Conservation (phyloP, 2,113 vertebrate genomes). For the Microcebus ravelobensis region DNA sequence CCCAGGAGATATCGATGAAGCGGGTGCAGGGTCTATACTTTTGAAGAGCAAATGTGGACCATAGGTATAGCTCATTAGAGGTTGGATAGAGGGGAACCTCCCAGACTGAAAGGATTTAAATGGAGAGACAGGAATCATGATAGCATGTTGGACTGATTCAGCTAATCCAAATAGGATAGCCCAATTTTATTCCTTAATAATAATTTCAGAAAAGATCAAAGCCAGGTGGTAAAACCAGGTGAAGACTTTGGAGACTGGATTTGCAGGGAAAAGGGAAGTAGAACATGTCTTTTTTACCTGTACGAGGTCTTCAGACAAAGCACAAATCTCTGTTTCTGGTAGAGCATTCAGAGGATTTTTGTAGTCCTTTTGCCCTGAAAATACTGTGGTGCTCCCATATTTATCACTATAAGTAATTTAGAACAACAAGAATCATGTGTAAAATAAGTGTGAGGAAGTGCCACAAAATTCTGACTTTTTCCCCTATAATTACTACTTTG, state of each 20-base stretch:
- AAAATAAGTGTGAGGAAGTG: not conserved
- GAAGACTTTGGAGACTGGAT: not conserved
- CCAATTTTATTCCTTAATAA: not conserved
- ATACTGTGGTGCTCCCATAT: not conserved
- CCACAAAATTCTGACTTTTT: not conserved
- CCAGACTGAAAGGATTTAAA: not conserved
- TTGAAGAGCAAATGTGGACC: not conserved
- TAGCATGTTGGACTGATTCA: not conserved
- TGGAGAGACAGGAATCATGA: not conserved
- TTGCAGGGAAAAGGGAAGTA: not conserved
- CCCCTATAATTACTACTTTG: not conserved
- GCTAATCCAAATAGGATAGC: not conserved
- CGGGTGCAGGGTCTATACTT: not conserved
- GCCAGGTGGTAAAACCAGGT: not conserved
- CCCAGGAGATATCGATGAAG: not conserved
- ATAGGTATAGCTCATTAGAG: not conserved
- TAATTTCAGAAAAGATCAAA: not conserved
- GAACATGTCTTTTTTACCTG: not conserved
- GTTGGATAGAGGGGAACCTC: not conserved
- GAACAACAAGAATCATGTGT: not conserved
- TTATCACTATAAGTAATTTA: not conserved
- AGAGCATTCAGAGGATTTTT: not conserved
- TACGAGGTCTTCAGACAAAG: not conserved
- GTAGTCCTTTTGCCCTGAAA: not conserved
- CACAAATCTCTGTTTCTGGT: not conserved